phyloP scores from a whole-genome alignment of 2,797 vertebrate genomes.

The Ptychadena robeensis region DNA sequence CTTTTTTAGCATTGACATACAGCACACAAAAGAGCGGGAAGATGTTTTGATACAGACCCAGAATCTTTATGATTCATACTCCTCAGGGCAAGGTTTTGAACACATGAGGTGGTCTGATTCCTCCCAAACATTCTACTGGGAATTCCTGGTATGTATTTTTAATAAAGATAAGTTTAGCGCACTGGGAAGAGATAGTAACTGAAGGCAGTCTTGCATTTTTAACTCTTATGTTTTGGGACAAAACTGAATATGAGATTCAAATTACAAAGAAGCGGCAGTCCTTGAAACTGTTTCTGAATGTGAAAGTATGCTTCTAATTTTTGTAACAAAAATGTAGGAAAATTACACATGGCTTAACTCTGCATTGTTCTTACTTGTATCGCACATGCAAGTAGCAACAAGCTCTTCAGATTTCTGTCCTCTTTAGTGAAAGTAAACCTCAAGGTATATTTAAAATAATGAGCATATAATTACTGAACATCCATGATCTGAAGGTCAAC shows the following conservation, averaged over 20 bases:
- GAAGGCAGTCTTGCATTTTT: not conserved
- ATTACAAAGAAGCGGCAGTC: not conserved
- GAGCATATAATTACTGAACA: not conserved
- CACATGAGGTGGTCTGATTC: not conserved
- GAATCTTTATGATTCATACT: not conserved
- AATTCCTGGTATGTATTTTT: not conserved
- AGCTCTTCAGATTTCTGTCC: not conserved
- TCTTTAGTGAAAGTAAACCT: conserved; percentile 9
- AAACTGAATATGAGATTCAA: not conserved
- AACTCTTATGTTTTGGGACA: not conserved
- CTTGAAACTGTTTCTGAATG: not conserved
- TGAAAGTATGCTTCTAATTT: not conserved
- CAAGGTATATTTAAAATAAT: not conserved
- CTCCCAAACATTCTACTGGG: not conserved
- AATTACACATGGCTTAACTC: not conserved
- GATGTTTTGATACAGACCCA: not conserved
- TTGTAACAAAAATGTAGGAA: not conserved
- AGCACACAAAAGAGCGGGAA: not conserved
- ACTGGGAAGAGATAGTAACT: not conserved
- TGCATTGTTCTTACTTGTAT: conserved; percentile 10
- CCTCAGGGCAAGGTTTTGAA: not conserved
- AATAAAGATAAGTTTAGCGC: not conserved
- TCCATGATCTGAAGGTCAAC: not conserved
- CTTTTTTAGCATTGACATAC: too few relatives aligned
- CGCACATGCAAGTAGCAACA: not conserved